phyloP scores from a whole-genome alignment of 1,140 invertebrate genomes.

The Rhagoletis zephyria region DNA sequence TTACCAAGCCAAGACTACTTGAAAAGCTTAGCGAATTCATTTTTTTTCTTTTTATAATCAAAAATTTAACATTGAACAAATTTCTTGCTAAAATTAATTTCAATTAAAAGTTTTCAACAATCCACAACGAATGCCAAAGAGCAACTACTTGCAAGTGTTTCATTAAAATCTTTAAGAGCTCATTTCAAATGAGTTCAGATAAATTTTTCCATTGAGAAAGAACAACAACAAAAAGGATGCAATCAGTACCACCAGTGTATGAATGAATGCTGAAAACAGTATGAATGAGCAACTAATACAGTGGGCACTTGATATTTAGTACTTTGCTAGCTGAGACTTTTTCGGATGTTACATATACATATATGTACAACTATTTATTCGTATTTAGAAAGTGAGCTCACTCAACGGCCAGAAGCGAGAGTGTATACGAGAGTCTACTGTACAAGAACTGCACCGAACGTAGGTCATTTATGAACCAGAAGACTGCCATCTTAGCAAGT shows the following conservation, averaged over 20 bases:
- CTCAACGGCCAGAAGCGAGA: too few relatives aligned
- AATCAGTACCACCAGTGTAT: not conserved
- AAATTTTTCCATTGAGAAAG: not conserved
- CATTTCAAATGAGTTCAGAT: not conserved
- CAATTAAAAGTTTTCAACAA: not conserved
- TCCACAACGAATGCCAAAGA: not conserved
- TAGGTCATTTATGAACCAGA: too few relatives aligned
- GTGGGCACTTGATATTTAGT: too few relatives aligned
- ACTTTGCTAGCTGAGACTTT: too few relatives aligned
- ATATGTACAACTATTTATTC: too few relatives aligned
- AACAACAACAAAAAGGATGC: not conserved
- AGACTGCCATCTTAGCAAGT: too few relatives aligned
- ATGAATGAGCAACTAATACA: too few relatives aligned
- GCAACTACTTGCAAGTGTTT: not conserved
- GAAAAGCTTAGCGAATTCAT: not conserved
- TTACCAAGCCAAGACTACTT: not conserved
- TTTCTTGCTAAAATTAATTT: not conserved
- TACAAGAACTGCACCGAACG: too few relatives aligned
- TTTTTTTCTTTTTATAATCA: not conserved
- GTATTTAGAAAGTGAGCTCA: too few relatives aligned
- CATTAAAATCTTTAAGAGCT: not conserved
- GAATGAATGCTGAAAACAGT: too few relatives aligned
- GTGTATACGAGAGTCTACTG: too few relatives aligned
- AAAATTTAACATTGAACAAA: not conserved
- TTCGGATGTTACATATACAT: too few relatives aligned